Conservation (phyloP, 2,888 invertebrate genomes). For the Danaus chrysippus region DNA sequence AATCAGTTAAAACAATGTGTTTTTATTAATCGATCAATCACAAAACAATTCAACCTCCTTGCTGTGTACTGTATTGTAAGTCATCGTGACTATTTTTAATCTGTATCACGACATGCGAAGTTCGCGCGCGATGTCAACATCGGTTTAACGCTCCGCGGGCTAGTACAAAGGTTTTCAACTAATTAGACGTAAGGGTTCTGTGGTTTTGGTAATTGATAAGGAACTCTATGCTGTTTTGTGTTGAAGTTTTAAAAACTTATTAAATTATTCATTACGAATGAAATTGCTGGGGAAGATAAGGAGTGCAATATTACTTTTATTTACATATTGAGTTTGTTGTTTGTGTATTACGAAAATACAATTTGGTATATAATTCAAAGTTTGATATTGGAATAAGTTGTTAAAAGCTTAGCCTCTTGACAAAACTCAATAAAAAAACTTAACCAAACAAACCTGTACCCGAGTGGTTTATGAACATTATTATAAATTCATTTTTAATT, state of each 20-base stretch:
- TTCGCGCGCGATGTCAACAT: constrained; percentile 36
- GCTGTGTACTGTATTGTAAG: constrained; percentile 24
- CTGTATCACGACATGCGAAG: constrained; percentile 37
- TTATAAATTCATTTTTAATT: constrained; percentile 20
- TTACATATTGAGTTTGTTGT: no score
- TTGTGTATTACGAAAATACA: no score
- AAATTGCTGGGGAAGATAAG: no score
- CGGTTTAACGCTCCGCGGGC: constrained; percentile 34
- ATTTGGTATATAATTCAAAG: no score
- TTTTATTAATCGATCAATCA: constrained; percentile 12
- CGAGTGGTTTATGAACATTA: constrained; percentile 9
- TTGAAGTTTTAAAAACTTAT: neutral
- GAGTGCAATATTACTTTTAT: no score
- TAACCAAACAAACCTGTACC: constrained; percentile 12
- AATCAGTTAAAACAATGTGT: constrained; percentile 6
- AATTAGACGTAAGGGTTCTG: constrained; percentile 33
- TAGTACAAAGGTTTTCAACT: constrained; percentile 36
- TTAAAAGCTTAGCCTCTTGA: no score
- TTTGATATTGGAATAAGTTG: no score
- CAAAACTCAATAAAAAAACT: neutral
- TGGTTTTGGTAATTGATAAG: constrained; percentile 12
- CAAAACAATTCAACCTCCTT: constrained; percentile 20
- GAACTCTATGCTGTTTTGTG: neutral
- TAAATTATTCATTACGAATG: no score
- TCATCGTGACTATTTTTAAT: constrained; percentile 36